Conservation (phyloP, 2,797 vertebrate species). For the Xiphophorus birchmanni region DNA sequence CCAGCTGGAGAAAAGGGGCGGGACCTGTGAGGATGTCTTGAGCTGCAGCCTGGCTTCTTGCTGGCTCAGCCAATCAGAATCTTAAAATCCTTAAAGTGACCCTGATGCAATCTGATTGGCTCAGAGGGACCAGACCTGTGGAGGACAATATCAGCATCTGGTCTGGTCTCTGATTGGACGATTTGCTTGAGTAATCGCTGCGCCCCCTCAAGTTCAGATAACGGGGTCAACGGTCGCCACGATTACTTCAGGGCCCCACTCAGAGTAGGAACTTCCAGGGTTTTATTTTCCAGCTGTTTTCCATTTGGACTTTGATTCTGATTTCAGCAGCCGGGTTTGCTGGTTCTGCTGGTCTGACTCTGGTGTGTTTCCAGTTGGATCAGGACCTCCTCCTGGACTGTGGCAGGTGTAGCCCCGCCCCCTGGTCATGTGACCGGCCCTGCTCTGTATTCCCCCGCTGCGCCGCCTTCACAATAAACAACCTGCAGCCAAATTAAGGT, state of each 20-base stretch:
- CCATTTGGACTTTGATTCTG: neutral
- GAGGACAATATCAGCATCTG: neutral
- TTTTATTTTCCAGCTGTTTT: neutral
- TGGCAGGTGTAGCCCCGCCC: slow-evolving; percentile 37
- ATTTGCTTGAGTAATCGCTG: neutral
- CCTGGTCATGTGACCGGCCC: slow-evolving; percentile 9
- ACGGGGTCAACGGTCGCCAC: neutral
- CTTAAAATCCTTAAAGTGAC: neutral
- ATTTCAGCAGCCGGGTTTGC: neutral
- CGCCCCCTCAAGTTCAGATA: neutral
- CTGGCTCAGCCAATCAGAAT: neutral
- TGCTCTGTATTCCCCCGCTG: slow-evolving; percentile 67
- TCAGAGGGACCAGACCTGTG: neutral
- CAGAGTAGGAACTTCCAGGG: neutral
- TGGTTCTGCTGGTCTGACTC: neutral
- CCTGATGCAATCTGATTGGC: neutral
- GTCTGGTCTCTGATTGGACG: neutral
- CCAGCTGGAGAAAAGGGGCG: neutral
- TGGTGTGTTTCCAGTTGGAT: neutral
- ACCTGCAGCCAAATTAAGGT: slow-evolving; percentile 82
- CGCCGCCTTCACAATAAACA: slow-evolving; percentile 77
- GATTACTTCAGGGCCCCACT: neutral
- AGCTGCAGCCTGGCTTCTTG: neutral
- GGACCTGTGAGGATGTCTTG: neutral
- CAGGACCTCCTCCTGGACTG: neutral